These are phyloP conservation scores for Urophycis tenuis DNA, from an alignment of 2,797 vertebrate species.

Conservation along the genomic window DNA sequence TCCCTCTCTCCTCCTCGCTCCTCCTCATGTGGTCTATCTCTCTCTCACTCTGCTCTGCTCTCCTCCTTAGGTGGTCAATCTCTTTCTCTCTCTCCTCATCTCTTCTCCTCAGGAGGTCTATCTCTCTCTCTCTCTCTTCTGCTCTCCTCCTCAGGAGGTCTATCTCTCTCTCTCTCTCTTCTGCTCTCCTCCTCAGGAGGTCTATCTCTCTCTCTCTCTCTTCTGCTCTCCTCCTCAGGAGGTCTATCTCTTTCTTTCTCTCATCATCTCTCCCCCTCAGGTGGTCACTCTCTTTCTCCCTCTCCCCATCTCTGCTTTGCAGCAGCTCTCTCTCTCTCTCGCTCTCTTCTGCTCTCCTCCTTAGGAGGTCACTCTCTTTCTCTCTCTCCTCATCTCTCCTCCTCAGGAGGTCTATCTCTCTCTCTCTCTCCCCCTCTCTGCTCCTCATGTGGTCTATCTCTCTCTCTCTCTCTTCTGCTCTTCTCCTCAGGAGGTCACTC, in stretches of 20 bases:
- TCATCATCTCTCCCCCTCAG: neutral
- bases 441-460: neutral
- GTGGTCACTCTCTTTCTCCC: neutral
- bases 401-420: neutral
- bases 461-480: neutral
- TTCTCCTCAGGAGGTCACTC: neutral
- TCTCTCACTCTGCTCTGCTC: neutral
- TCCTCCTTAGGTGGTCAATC: neutral
- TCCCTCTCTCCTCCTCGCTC: constrained; percentile 5
- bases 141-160: neutral
- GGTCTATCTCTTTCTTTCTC: neutral
- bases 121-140: neutral
- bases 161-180: constrained; percentile 43
- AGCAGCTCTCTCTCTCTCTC: neutral
- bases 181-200: constrained; percentile 5
- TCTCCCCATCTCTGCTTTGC: neutral
- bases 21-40: neutral
- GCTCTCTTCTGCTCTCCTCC: neutral
- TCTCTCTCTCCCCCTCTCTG: neutral
- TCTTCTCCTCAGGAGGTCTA: neutral
- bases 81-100: neutral
- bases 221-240: neutral
- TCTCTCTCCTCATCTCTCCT: constrained; percentile 42
- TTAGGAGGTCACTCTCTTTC: constrained; percentile 4
- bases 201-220: neutral